Base-by-base conservation (phyloP, 1,140 invertebrate species). In the Drosophila teissieri region DNA sequence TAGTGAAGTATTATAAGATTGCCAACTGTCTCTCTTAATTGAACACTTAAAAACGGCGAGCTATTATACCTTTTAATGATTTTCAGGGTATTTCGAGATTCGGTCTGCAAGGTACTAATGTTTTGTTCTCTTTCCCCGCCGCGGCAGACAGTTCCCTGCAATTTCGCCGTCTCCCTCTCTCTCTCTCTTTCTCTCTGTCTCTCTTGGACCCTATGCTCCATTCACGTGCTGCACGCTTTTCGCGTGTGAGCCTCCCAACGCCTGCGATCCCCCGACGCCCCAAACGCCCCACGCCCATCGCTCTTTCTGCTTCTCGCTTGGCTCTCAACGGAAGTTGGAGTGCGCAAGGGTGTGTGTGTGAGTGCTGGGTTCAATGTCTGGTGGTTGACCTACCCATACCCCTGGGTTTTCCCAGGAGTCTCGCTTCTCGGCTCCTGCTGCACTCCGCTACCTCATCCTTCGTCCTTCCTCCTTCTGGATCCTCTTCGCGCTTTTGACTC, bases 361-460 rank as follows among this genome's bases (percentile, higher is more conserved):
- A 37, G 52, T 31, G 36, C 24, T 52, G 61, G 62, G 88, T 90
- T 90, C 88, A 90, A 90, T 80, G 88, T 90, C 88, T 90, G 88
- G 88, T 90, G 86, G 88, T 90, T 90, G 88, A 90, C 88, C 88
- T 90, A 90, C 88, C 86, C 88, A 84, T 72, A 82, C 86, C 77
- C 54, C 62, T 44, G 36, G 45, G 53, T 55, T 88, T 83, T 77
- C 39, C 44, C 52, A 55, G 61, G 67, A 84, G 64, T 39, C 36
- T 46, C 42, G 67, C 44, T 60, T 63, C 45, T 44, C 48, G 19
- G 68, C 37, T 64, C 64, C 64, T 63, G 46, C 64, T 68, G 60
- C 60, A 68, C 19, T 68, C 37, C 44, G 73, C 55, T 49, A 0
- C 24, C 4, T 24, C 44, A 51, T 53, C 39, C 39, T 5, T 34